phyloP scores from a whole-genome alignment of 2,113 vertebrate genomes.

The Oncorhynchus clarkii region DNA sequence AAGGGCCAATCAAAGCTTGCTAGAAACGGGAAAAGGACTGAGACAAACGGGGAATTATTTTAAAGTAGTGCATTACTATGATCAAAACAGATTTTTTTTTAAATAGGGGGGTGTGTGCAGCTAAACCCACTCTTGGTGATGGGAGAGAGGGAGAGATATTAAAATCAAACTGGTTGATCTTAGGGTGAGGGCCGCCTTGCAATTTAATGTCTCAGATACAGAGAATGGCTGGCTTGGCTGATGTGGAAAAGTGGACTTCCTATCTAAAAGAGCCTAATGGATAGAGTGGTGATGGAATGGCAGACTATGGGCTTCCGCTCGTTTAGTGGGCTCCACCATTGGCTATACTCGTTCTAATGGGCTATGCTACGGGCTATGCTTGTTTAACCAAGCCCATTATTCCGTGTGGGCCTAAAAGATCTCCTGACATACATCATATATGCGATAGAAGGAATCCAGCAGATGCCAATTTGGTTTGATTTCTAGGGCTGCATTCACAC shows the following conservation, averaged over 20 bases:
- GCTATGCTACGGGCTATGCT: conserved; percentile 19
- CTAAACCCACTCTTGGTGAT: not conserved
- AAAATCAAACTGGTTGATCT: conserved; percentile 34
- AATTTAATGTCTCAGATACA: conserved; percentile 47
- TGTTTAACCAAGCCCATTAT: conserved; percentile 30
- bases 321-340: conserved; percentile 9
- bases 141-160: not conserved
- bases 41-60: conserved; percentile 20
- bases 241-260: conserved; percentile 47
- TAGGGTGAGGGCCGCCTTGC: conserved; percentile 20
- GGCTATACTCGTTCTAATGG: conserved; percentile 33
- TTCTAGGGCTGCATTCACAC: not conserved
- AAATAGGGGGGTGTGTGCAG: not conserved
- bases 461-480: conserved; percentile 10
- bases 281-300: conserved; percentile 40
- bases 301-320: conserved; percentile 9
- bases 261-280: conserved; percentile 56
- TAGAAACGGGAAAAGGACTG: conserved; percentile 1
- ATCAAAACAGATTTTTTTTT: conserved; percentile 16
- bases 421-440: conserved; percentile 30
- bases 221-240: conserved; percentile 33
- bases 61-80: conserved; percentile 22
- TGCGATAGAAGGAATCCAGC: conserved; percentile 16
- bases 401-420: conserved; percentile 13
- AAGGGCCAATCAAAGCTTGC: conserved; percentile 27